Evolutionary conservation across 2,888 invertebrate species (phyloP).

Genomic region (Drosophila kambysellisi): DNA sequence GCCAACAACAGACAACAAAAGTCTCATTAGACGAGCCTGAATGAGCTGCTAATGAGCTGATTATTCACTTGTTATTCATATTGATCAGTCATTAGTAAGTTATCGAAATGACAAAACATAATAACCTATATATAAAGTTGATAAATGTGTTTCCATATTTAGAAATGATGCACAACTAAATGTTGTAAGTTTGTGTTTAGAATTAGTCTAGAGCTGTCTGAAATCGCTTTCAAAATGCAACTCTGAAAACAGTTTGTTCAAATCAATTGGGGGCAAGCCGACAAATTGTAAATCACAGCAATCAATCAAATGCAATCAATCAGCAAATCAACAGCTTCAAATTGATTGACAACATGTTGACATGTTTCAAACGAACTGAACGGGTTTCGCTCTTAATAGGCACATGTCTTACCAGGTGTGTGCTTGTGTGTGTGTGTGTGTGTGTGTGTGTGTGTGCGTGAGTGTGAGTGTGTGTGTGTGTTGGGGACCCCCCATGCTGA

Average conservation of each 20-base stretch:
- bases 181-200: not conserved
- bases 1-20: not conserved
- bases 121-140: not conserved
- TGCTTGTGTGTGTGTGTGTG: not conserved
- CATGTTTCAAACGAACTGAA: constrained; percentile 51
- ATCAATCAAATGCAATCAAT: constrained; percentile 54
- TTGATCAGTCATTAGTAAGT: constrained; percentile 8
- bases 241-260: not conserved
- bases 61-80: not conserved
- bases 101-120: not conserved
- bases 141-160: not conserved
- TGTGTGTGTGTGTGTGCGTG: not conserved
- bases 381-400: not conserved
- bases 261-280: not conserved
- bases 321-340: constrained; percentile 47
- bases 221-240: not conserved
- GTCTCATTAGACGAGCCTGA: constrained; percentile 43
- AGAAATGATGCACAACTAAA: not conserved
- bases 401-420: constrained; percentile 2
- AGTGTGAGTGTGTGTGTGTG: constrained; percentile 6
- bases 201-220: not conserved
- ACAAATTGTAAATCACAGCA: constrained; percentile 29
- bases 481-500: constrained; percentile 40
- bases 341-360: constrained; percentile 61
- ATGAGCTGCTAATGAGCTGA: constrained; percentile 38